phyloP scores from a whole-genome alignment of 2,797 vertebrate genomes.

The Monodelphis domestica region DNA sequence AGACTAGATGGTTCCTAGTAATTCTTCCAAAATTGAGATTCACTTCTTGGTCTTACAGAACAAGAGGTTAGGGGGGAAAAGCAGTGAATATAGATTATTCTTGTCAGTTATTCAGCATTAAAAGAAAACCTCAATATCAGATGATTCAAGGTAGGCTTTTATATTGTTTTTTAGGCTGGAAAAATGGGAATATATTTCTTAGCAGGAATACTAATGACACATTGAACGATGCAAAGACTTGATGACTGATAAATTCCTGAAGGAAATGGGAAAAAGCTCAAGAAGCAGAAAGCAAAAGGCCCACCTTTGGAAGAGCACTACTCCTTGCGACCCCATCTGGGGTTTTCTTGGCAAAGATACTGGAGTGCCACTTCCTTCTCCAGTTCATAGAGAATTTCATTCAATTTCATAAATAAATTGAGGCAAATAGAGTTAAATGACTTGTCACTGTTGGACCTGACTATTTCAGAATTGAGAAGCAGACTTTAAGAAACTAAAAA shows the following conservation, averaged over 20 bases:
- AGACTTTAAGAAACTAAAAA: too few species aligned
- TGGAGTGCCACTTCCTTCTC: neutral
- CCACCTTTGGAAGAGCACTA: neutral
- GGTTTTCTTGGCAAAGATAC: neutral
- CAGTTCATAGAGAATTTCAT: too few species aligned
- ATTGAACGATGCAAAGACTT: neutral
- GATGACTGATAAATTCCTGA: neutral
- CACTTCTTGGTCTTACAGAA: neutral
- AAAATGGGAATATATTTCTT: neutral
- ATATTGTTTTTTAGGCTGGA: neutral
- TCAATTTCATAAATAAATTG: too few species aligned
- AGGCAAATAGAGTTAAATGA: neutral
- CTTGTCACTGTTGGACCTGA: too few species aligned
- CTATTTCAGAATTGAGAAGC: too few species aligned
- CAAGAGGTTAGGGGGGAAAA: neutral
- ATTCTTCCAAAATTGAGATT: neutral
- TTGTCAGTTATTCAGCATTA: neutral
- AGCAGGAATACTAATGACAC: neutral
- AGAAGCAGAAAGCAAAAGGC: neutral
- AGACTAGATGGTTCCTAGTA: neutral
- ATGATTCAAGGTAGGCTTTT: neutral
- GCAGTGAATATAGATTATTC: neutral
- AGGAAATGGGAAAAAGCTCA: neutral
- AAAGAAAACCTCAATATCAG: neutral
- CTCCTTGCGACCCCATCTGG: neutral